A percentile compares a stretch with the other conserved stretches of the same genome.
These are phyloP conservation scores for Crypturellus undulatus DNA, from an alignment of 2,113 vertebrate genomes.

Conservation along the genomic window DNA sequence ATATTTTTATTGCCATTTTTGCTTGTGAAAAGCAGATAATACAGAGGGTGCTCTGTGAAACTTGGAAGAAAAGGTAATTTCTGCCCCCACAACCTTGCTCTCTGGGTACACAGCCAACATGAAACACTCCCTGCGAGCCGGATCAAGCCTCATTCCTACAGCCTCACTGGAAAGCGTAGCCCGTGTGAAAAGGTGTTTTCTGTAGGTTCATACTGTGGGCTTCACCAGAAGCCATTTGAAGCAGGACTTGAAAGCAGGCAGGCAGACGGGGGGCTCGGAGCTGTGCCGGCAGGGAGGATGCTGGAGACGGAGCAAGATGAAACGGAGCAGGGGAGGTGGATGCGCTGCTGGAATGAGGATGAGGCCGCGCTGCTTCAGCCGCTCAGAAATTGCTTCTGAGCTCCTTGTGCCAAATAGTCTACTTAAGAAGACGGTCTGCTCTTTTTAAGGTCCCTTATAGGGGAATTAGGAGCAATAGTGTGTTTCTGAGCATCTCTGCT, in stretches of 20 bases:
- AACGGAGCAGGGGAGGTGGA: not conserved
- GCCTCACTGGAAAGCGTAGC: not conserved
- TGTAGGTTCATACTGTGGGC: rapidly evolving
- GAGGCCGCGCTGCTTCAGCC: not conserved
- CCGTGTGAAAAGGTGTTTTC: not conserved
- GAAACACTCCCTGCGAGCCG: not conserved
- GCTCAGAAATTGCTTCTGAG: not conserved
- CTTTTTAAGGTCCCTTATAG: not conserved
- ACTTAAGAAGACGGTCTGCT: not conserved
- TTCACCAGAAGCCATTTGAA: not conserved
- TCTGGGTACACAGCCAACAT: not conserved
- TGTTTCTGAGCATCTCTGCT: not conserved
- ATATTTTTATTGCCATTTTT: rapidly evolving
- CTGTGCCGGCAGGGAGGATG: not conserved
- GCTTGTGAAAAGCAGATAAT: not conserved
- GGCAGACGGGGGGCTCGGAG: not conserved
- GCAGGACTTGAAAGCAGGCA: not conserved
- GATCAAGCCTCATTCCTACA: not conserved
- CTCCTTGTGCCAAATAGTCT: not conserved
- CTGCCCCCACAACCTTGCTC: not conserved
- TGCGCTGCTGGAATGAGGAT: not conserved
- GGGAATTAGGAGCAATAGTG: not conserved
- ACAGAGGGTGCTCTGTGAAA: not conserved
- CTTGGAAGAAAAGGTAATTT: not conserved
- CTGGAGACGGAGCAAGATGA: not conserved